Base-by-base conservation (phyloP, 2,113 vertebrate genomes). In the Anhinga anhinga region DNA sequence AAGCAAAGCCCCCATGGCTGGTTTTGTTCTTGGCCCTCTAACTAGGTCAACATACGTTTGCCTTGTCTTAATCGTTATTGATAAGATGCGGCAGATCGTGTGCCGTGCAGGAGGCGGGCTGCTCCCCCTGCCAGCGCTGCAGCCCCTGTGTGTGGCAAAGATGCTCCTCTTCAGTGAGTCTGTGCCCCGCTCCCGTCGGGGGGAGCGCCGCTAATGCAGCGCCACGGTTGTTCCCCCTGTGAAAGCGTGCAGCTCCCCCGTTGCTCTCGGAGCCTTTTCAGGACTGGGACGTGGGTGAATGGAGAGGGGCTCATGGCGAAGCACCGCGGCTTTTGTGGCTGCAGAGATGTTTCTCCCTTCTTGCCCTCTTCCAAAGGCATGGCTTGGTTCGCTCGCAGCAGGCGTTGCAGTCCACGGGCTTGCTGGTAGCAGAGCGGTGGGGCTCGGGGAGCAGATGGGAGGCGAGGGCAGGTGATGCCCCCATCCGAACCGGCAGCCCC, bases 21-120 rank as follows among this genome's bases (percentile, higher is more conserved):
- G 82, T 90, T 96, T 95, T 78, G 92, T 95, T 96, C 96, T 90
- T 50, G 98, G 93, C 69, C 26, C 22, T 86, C 93, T 97, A 97
- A 98, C 86, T 98, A 96, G 98, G 98, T 97, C 98, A 97, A 13
- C 86, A 34, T 11, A 34, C 86, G 23, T 86, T 87, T 81, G 74
- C 82, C 62, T 95, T 78, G 95, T 96, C 96, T 97, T 96, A 91
- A 97, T 97, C 95, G 97, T 98, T 95, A 97, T 96, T 96, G 97
- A 93, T 98, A 95, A 67, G 97, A 56, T 29, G 79, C 20, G 9
- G 79, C 1, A 8, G 81, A 56, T 96, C 22, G 42, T 14, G 26
- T 44, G 94, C n/a, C 16, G 13, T 11, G 53, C 4, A 5, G 95
- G 91, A 94, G 44, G 81, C 81, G 4, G 30, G 74, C 82, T 50